Conservation (phyloP, 1,140 invertebrate species). For the Monochamus saltuarius region DNA sequence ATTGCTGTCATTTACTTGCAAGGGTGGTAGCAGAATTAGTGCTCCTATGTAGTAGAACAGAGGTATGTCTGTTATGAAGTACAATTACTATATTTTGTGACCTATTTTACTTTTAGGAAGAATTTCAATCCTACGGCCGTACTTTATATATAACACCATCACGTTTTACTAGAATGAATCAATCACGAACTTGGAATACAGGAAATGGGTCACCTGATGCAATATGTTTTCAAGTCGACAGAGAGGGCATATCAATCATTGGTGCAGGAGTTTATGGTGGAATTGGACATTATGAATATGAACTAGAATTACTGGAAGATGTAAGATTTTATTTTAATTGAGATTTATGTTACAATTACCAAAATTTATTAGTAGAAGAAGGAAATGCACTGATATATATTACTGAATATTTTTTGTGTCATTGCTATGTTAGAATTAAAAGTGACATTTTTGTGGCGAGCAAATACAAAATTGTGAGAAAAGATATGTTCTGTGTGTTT, state of each 20-base stretch:
- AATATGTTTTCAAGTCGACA: conserved; percentile 92
- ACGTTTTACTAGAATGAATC: conserved; percentile 86
- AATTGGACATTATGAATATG: conserved; percentile 83
- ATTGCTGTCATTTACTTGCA: conserved; percentile 83
- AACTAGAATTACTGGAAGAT: conserved; percentile 89
- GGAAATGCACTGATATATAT: no score
- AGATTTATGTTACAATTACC: not conserved
- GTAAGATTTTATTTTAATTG: conserved; percentile 30
- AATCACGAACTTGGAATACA: conserved; percentile 92
- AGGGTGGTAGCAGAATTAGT: conserved; percentile 87
- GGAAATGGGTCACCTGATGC: conserved; percentile 96
- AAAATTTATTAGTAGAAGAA: no score
- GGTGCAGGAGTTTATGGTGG: conserved; percentile 90
- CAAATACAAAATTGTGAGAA: no score
- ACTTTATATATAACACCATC: conserved; percentile 83
- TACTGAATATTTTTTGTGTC: no score
- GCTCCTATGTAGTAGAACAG: conserved; percentile 69
- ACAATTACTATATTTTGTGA: not conserved
- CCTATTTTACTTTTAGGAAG: conserved; percentile 55
- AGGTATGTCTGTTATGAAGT: conserved; percentile 45
- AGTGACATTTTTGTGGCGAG: no score
- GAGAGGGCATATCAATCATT: conserved; percentile 82
- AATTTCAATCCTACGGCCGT: conserved; percentile 64
- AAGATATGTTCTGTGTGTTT: no score
- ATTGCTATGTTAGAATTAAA: no score